Conservation (phyloP, 1,140 invertebrate species). For the Magallana gigas region DNA sequence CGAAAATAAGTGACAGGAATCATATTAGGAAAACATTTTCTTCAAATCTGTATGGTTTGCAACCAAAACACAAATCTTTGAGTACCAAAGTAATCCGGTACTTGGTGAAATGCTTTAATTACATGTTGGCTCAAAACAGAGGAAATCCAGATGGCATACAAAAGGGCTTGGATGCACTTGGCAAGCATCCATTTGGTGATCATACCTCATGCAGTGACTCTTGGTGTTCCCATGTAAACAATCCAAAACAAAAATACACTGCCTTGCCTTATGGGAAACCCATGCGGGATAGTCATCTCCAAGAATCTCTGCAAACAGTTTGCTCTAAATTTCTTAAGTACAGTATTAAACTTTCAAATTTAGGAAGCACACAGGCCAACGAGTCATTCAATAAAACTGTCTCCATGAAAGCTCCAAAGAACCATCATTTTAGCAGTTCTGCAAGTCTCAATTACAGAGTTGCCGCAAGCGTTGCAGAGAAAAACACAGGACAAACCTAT, state of each 20-base stretch:
- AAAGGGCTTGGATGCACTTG: slow-evolving; percentile 5
- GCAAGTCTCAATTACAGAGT: no score
- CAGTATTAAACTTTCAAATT: neutral
- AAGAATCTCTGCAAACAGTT: neutral
- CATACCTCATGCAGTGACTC: neutral
- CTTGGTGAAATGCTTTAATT: slow-evolving; percentile 12
- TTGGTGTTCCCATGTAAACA: slow-evolving; percentile 20
- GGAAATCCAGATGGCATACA: neutral
- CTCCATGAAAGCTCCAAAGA: no score
- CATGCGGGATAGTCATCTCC: neutral
- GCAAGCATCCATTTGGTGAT: slow-evolving; percentile 33
- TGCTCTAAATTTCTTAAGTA: neutral
- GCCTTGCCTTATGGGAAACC: slow-evolving; percentile 23
- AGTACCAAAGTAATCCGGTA: slow-evolving; percentile 14
- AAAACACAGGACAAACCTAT: no score
- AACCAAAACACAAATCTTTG: neutral
- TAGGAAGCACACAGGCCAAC: neutral
- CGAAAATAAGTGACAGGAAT: neutral
- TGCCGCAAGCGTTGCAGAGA: no score
- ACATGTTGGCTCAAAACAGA: neutral
- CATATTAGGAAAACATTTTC: neutral
- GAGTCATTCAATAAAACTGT: no score
- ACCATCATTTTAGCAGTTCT: no score
- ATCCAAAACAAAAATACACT: slow-evolving; percentile 18
- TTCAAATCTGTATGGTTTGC: neutral